Evolutionary conservation across 1,140 invertebrate species (phyloP), one percentile per base, ranked within the genome.

Genomic region (Pectinophora gossypiella): DNA sequence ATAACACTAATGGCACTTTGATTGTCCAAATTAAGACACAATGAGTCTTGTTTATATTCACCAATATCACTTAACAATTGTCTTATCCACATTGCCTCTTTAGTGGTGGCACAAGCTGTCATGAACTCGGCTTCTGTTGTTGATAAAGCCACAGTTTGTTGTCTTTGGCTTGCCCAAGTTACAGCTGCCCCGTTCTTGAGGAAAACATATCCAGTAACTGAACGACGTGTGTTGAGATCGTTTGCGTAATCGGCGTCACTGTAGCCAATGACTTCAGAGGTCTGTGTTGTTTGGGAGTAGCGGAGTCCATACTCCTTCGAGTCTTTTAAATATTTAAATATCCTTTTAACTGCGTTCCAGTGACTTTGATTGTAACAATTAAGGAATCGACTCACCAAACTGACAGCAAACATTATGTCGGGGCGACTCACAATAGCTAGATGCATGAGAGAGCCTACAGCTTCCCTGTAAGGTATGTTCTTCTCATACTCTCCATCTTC

Each of bases 161-260:
- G 88, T 56, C 79, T 82, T 42, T 58, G 67, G 7, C 61, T 63
- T 19, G 66, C 61, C 88, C 84, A 89, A n/a, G 58, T 51, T 16
- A 87, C 54, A 6, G 69, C 40, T 10, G 46, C 58, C 12, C 58
- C 69, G 19, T 44, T 44, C 19, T 20, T 44, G 4, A 44, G 19
- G 48, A 76, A 71, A 2, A 74, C 42, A 38, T 59, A 73, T 5
- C 85, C 78, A 10, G 68, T 65, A 20, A 60, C 61, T 7, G 67
- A 72, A 59, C 35, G 53, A 48, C 64, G 40, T 16, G 57, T 59
- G 42, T 51, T 65, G 45, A 16, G 42, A 61, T 59, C 72, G 74
- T 43, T 76, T 67, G 42, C 42, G 19, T 44, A 44, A 18, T 44
- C 42, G 3, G 42, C 42, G n/a, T 44, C 20, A 74, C 76, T 53